These are phyloP conservation scores for Calidris pugnax DNA, from an alignment of 2,113 vertebrate genomes.

Conservation along the genomic window DNA sequence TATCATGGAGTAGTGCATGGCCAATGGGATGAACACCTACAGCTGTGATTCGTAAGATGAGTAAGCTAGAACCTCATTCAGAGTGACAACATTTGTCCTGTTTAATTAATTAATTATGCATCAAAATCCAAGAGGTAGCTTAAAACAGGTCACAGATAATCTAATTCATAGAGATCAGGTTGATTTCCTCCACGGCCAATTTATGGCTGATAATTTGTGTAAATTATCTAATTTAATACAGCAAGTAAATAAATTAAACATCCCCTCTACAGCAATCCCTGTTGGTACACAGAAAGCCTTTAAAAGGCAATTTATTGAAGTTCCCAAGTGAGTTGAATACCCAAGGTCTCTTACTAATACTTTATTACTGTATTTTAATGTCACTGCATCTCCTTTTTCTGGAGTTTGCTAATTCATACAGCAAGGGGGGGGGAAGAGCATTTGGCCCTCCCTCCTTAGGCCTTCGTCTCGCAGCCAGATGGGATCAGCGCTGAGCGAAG, in stretches of 20 bases:
- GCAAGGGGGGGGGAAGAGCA: not conserved
- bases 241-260: constrained; percentile 63
- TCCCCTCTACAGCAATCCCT: constrained; percentile 6
- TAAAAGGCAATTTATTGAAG: constrained; percentile 39
- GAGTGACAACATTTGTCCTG: constrained; percentile 17
- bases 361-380: not conserved
- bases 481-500: not conserved
- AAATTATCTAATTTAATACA: constrained; percentile 66
- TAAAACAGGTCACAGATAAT: constrained; percentile 49
- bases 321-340: constrained; percentile 29
- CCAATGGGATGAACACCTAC: not conserved
- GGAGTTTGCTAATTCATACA: not conserved
- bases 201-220: constrained; percentile 41
- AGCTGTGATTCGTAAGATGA: not conserved
- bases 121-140: constrained; percentile 47
- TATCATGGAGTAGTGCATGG: not conserved
- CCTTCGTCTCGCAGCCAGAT: not conserved
- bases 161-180: constrained; percentile 38
- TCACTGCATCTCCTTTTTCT: not conserved
- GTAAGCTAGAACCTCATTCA: constrained; percentile 1
- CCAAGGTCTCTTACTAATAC: not conserved
- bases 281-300: constrained; percentile 15
- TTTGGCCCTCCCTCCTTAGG: not conserved
- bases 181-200: constrained; percentile 39
- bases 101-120: constrained; percentile 64